Evolutionary conservation across 2,888 invertebrate genomes (phyloP), one percentile per base, ranked within the genome.

Genomic region (Glaucopsyche alexis): DNA sequence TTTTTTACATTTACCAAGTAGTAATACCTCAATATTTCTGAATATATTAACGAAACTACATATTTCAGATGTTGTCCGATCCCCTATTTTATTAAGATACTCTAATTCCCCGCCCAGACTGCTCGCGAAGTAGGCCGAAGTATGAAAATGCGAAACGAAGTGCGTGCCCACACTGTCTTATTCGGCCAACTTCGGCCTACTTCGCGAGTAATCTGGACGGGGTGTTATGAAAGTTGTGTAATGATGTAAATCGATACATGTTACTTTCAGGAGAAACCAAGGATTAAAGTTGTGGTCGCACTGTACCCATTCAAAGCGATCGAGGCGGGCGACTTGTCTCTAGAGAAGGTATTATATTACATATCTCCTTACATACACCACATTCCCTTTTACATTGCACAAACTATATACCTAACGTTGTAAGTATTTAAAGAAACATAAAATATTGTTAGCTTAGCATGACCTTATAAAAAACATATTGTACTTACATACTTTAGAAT

Each of bases 271-370:
- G 96, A 96, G 82, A 96, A 95, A 87, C 93, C 94, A 80, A 94
- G 96, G 88, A 94, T 95, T 76, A 97, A 97, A 93, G 94, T 97
- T 74, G 98, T 98, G 72, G 97, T 98, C 79, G 98, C 98, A 71
- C 93, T 98, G 64, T 98, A 98, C 90, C 96, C 97, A 78, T 98
- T 98, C 86, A 96, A 96, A 90, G 98, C 98, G 71, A 97, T 97
- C 80, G 98, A 97, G 93, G 95, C 94, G 76, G 98, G 97, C 71
- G 98, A 98, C 90, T 94, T 98, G 77, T 97, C 97, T 40, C 93
- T 98, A 80, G 97, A 97, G 88, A 97, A 97, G 95, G 96, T 96
- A 87, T 84, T 19, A 13, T 13, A 13, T 60, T 60, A 60, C 29
- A 60, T 60, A 60, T 60, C 60, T 14, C 60, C 5, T 60, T 29